Evolutionary conservation across 2,888 invertebrate species (phyloP).

Genomic region (Encarsia formosa): DNA sequence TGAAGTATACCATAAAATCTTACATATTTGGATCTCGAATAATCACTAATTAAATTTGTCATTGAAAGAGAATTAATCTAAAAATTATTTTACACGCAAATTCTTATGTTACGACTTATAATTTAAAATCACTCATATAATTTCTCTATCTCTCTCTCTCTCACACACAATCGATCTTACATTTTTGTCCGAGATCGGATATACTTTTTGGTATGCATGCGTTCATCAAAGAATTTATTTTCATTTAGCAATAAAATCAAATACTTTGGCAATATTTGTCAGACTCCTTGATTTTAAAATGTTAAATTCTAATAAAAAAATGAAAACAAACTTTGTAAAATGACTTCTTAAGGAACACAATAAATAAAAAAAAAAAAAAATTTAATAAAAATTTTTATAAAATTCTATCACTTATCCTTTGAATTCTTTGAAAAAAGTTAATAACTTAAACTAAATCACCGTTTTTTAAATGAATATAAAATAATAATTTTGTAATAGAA

Average conservation of each 20-base stretch:
- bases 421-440: no score
- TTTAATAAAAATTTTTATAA: no score
- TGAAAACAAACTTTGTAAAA: background rate
- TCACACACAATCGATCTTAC: constrained; percentile 29
- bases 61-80: constrained; percentile 37
- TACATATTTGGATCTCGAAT: constrained; percentile 40
- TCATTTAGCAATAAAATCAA: constrained; percentile 31
- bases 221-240: constrained; percentile 19
- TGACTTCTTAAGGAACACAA: background rate
- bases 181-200: constrained; percentile 33
- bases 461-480: no score
- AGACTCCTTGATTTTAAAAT: constrained; percentile 48
- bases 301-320: constrained; percentile 27
- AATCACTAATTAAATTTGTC: constrained; percentile 35
- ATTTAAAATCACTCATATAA: constrained; percentile 35
- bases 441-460: no score
- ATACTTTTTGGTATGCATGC: constrained; percentile 33
- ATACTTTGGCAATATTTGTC: constrained; percentile 50
- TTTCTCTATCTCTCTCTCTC: constrained; percentile 26
- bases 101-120: constrained; percentile 33
- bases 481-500: no score
- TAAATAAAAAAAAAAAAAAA: background rate
- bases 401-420: no score
- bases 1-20: constrained; percentile 48
- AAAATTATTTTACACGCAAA: constrained; percentile 45